These are phyloP conservation scores for Alces alces DNA, from an alignment of 2,113 vertebrate species.

Conservation along the genomic window DNA sequence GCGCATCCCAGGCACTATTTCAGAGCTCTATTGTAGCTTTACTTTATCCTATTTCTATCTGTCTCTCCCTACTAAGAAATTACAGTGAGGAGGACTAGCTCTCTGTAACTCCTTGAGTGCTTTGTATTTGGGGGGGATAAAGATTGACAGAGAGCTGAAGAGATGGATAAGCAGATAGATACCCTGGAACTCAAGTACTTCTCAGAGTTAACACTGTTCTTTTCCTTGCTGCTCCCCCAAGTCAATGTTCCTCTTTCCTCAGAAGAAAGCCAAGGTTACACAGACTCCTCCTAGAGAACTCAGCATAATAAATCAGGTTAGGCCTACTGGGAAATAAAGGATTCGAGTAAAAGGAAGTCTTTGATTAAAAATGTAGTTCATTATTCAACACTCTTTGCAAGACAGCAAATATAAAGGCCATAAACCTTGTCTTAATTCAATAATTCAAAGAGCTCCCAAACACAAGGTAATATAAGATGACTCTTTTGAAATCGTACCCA, in stretches of 20 bases:
- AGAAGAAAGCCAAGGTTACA: constrained; percentile 38
- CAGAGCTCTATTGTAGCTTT: neutral
- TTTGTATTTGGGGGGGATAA: neutral
- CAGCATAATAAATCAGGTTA: constrained; percentile 53
- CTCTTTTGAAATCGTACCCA: constrained; percentile 23
- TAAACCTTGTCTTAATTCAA: constrained; percentile 56
- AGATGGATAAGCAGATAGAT: neutral
- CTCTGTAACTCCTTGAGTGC: neutral
- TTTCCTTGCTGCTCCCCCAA: neutral
- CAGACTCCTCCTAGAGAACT: constrained; percentile 22
- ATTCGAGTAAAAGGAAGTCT: constrained; percentile 65
- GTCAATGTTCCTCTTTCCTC: neutral
- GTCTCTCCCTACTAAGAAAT: neutral
- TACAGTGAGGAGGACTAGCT: neutral
- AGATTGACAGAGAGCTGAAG: neutral
- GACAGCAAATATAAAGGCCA: constrained; percentile 58
- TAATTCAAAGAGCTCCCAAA: constrained; percentile 64
- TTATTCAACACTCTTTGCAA: constrained; percentile 69
- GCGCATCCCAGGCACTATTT: neutral
- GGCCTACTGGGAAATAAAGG: constrained; percentile 62
- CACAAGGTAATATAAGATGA: constrained; percentile 37
- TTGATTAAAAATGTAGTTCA: constrained; percentile 73
- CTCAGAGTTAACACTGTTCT: neutral
- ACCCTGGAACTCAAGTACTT: neutral
- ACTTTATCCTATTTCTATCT: neutral